phyloP scores from a whole-genome alignment of 2,888 invertebrate species.

The Aspidapion aeneum region DNA sequence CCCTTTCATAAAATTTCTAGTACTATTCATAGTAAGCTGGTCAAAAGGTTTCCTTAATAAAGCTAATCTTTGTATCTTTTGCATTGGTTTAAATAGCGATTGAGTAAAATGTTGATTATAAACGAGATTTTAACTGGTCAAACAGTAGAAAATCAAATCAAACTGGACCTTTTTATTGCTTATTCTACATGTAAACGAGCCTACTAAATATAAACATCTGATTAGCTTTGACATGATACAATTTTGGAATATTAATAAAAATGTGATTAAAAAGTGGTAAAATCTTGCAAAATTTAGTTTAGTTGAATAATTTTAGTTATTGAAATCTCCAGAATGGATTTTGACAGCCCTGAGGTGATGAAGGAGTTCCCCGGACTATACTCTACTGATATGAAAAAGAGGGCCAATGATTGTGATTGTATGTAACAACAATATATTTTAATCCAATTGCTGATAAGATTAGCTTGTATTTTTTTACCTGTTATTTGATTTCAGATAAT shows the following conservation, averaged over 20 bases:
- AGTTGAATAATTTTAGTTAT: slow-evolving; percentile 4
- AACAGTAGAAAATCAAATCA: no score
- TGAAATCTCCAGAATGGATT: slow-evolving; percentile 59
- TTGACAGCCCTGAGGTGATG: slow-evolving; percentile 85
- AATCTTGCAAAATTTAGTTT: slow-evolving; percentile 8
- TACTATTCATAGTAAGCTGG: no score
- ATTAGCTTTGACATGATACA: no score
- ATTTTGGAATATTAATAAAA: neutral
- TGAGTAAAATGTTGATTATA: no score
- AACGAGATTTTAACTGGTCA: no score
- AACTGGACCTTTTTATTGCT: no score
- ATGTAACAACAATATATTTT: slow-evolving; percentile 46
- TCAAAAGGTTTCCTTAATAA: no score
- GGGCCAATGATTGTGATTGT: slow-evolving; percentile 79
- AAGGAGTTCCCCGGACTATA: slow-evolving; percentile 88
- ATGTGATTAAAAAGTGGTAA: neutral
- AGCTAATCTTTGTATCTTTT: no score
- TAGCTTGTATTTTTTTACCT: slow-evolving; percentile 16
- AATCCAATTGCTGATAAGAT: slow-evolving; percentile 26
- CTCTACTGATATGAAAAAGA: slow-evolving; percentile 74
- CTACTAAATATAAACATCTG: no score
- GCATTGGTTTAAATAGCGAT: no score
- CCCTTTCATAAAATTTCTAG: no score
- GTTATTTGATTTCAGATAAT: slow-evolving; percentile 58
- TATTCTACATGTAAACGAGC: no score